These are phyloP conservation scores for Drosophila gunungcola DNA, from an alignment of 1,140 invertebrate species.

Conservation along the genomic window DNA sequence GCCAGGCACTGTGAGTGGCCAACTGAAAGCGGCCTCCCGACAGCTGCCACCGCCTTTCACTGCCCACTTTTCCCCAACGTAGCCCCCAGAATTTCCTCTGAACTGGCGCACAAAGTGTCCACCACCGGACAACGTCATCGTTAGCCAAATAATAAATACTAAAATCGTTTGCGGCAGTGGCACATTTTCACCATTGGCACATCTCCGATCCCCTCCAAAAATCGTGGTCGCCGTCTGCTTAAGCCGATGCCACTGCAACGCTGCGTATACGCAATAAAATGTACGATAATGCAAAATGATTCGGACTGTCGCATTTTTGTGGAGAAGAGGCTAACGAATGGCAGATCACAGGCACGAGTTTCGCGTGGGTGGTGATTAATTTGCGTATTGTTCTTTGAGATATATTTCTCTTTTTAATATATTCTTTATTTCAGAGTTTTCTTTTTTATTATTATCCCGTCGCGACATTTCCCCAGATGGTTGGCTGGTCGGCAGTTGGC, in stretches of 20 bases:
- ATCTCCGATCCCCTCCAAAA: not conserved
- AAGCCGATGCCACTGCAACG: slow-evolving; percentile 43
- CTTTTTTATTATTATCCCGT: slow-evolving; percentile 20
- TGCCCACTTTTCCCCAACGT: slow-evolving; percentile 4
- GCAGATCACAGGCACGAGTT: slow-evolving; percentile 10
- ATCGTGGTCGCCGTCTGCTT: slow-evolving; percentile 24
- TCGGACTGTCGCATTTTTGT: slow-evolving; percentile 78
- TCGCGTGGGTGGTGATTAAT: slow-evolving; percentile 73
- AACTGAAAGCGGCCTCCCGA: slow-evolving; percentile 60
- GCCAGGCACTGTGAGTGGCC: slow-evolving; percentile 60
- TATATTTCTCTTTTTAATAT: slow-evolving; percentile 30
- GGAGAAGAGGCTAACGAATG: slow-evolving; percentile 63
- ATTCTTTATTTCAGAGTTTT: slow-evolving; percentile 10
- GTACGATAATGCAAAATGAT: slow-evolving; percentile 68
- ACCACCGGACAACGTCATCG: slow-evolving; percentile 57
- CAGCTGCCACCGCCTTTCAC: slow-evolving; percentile 39
- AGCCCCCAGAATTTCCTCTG: not conserved
- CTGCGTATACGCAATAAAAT: slow-evolving; percentile 78
- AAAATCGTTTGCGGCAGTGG: slow-evolving; percentile 56
- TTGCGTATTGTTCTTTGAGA: slow-evolving; percentile 72
- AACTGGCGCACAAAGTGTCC: slow-evolving; percentile 48
- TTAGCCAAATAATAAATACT: slow-evolving; percentile 65
- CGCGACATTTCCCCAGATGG: slow-evolving; percentile 33
- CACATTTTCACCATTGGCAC: slow-evolving; percentile 15
- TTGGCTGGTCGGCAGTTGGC: slow-evolving; percentile 3